phyloP scores from a whole-genome alignment of 2,113 vertebrate species.

The Camelus bactrianus region DNA sequence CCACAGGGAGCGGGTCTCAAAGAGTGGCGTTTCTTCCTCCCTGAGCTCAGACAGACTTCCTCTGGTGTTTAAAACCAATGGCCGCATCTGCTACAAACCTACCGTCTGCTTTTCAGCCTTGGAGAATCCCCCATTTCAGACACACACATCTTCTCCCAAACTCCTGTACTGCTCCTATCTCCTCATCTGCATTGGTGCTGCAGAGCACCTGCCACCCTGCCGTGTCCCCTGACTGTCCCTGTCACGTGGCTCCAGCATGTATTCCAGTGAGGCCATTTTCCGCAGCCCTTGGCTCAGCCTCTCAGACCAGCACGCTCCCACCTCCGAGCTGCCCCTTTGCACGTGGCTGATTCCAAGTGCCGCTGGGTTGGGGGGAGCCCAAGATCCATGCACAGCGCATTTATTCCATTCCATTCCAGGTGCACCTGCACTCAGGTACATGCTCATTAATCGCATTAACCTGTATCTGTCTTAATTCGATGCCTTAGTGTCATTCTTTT shows the following conservation, averaged over 20 bases:
- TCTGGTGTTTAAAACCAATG: not conserved
- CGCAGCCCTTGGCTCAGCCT: rapidly evolving
- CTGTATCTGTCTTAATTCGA: not conserved
- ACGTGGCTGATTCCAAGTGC: rapidly evolving
- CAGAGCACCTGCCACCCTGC: rapidly evolving
- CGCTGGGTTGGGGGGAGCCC: rapidly evolving
- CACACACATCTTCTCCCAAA: rapidly evolving
- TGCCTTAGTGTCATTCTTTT: not conserved
- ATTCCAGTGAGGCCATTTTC: not conserved
- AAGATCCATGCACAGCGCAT: rapidly evolving
- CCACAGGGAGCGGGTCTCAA: rapidly evolving
- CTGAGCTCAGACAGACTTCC: not conserved
- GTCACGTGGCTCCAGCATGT: rapidly evolving
- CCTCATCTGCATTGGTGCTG: rapidly evolving
- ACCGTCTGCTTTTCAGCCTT: not conserved
- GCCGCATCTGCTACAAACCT: not conserved
- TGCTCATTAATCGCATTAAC: not conserved
- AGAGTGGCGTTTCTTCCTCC: not conserved
- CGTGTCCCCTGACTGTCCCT: rapidly evolving
- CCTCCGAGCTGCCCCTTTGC: rapidly evolving
- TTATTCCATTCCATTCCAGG: not conserved
- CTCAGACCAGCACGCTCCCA: rapidly evolving
- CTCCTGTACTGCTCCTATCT: rapidly evolving
- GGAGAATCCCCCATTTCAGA: not conserved
- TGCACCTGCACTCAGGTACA: rapidly evolving